Base-by-base conservation (phyloP, 2,113 vertebrate genomes). In the Python bivittatus region DNA sequence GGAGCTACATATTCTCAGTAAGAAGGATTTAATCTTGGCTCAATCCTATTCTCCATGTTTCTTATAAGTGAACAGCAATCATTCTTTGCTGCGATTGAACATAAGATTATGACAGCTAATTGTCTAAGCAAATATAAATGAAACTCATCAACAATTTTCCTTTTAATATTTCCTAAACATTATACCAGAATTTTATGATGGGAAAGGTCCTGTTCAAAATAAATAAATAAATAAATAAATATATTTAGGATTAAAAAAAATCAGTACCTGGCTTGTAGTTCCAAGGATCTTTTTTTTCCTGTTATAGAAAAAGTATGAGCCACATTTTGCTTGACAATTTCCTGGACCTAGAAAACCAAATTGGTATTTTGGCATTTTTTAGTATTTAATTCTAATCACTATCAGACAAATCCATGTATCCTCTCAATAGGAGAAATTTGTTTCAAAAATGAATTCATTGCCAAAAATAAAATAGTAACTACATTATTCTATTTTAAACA, bases 221-320 rank as follows among this genome's bases (percentile, higher is more conserved):
- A n/a, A 29, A 89, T 68, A 64, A 17, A 72, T 58, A 89, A 89
- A 91, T 1, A n/a, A 29, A 89, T 68, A 64, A 17, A 72, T 58
- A 90, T 3, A 86, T 42, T 79, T 79, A 42, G 33, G 33, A 38
- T 20, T n/a, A 29, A 93, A 79, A 1, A 88, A 93, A 44, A 42
- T 61, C 44, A 22, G 5, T 97, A 99, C 99, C 99, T 99, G 91
- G 99, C 98, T 89, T 99, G 99, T 12, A 99, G 97, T 94, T 99
- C 99, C 94, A 99, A 96, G 0, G 98, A 99, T 72, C 99, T 98
- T 92, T 98, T 98, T 94, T 98, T 99, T 85, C 99, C 99, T 0
- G 97, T 97, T 94, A 99, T 98, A 91, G 98, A 97, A 94, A 99
- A 99, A 0, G 99, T 98, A 93, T 98, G 98, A 94, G 97, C 95